Conservation (phyloP, 1,140 invertebrate genomes). For the Calliopsis andreniformis region DNA sequence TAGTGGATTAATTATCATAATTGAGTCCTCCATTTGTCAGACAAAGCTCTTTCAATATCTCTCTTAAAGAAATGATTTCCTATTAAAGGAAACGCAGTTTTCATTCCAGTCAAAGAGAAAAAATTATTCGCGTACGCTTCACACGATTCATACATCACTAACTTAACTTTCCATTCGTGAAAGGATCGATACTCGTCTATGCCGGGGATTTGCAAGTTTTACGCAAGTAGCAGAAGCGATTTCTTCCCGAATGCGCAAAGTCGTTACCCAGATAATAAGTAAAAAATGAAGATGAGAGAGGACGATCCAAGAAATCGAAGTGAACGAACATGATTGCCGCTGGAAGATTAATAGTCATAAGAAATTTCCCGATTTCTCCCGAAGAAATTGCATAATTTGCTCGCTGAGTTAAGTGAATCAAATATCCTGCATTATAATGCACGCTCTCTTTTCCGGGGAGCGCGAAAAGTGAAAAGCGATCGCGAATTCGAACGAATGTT, state of each 20-base stretch:
- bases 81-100: too few species aligned
- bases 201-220: conserved; percentile 5
- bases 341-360: background rate
- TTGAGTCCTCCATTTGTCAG: too few species aligned
- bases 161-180: conserved; percentile 41
- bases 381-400: background rate
- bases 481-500: background rate
- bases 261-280: background rate
- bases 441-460: conserved; percentile 29
- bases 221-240: conserved; percentile 16
- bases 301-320: background rate
- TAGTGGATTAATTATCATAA: too few species aligned
- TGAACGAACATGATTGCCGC: background rate
- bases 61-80: too few species aligned
- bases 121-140: background rate
- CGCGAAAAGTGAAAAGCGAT: conserved; percentile 35
- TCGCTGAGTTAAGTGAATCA: too few species aligned
- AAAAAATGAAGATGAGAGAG: background rate
- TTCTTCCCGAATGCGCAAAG: background rate
- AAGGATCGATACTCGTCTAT: conserved; percentile 23
- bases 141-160: conserved; percentile 26
- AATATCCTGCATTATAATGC: conserved; percentile 8
- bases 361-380: conserved; percentile 19
- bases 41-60: too few species aligned
- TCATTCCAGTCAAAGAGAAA: background rate